Percentiles rank a stretch among this genome's conserved stretches.
Evolutionary conservation across 1,140 invertebrate species (phyloP).

Genomic region (Polypedilum vanderplanki): DNA sequence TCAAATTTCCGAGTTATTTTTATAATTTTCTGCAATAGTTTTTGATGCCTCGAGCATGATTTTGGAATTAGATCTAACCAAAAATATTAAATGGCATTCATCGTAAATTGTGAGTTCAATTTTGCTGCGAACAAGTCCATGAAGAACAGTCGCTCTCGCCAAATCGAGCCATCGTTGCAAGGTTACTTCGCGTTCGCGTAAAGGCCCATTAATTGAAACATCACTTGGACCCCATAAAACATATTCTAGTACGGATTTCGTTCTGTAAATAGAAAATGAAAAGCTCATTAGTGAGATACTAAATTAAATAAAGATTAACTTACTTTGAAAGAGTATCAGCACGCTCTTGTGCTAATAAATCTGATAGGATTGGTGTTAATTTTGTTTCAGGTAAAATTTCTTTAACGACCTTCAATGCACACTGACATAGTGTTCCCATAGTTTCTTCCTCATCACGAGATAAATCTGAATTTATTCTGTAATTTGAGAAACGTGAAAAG

Average conservation of each 20-base stretch:
- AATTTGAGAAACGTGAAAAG: slow-evolving; percentile 34
- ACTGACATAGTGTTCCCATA: slow-evolving; percentile 67
- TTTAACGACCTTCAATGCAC: slow-evolving; percentile 61
- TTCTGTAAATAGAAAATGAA: slow-evolving; percentile 37
- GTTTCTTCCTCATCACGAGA: slow-evolving; percentile 51
- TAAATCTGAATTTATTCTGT: slow-evolving; percentile 53
- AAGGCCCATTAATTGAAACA: slow-evolving; percentile 55
- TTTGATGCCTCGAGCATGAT: slow-evolving; percentile 68
- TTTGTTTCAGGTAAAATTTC: slow-evolving; percentile 57
- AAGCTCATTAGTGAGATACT: not conserved
- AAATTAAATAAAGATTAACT: slow-evolving; percentile 40
- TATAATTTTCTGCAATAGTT: slow-evolving; percentile 35
- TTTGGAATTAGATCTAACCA: slow-evolving; percentile 70
- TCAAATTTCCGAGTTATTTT: not conserved
- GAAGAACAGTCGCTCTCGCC: slow-evolving; percentile 71
- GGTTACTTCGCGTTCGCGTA: slow-evolving; percentile 59
- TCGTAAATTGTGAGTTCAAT: slow-evolving; percentile 68
- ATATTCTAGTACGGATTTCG: slow-evolving; percentile 72
- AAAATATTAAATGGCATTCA: slow-evolving; percentile 71
- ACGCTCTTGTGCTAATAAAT: slow-evolving; percentile 60
- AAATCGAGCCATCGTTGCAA: slow-evolving; percentile 76
- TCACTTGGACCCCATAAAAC: slow-evolving; percentile 79
- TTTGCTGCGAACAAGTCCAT: slow-evolving; percentile 64
- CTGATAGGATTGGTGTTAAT: slow-evolving; percentile 57
- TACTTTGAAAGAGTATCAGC: slow-evolving; percentile 57